phyloP scores from a whole-genome alignment of 1,140 invertebrate genomes.

The Gryon sp. region DNA sequence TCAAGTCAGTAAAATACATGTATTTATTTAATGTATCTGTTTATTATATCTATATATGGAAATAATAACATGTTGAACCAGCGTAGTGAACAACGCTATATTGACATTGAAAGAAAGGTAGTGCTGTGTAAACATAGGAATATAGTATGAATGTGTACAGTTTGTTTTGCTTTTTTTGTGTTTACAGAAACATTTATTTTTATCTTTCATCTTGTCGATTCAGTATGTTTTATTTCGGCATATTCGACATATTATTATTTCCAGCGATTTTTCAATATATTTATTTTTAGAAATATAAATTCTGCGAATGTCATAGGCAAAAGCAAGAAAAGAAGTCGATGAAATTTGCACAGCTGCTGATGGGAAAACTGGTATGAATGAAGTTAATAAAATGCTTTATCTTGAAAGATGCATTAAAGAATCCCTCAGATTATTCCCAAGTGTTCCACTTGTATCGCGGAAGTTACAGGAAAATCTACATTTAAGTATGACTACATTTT shows the following conservation, averaged over 20 bases:
- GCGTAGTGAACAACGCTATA: no score
- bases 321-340: slow-evolving; percentile 28
- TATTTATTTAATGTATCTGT: not conserved
- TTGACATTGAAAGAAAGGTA: no score
- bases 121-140: no score
- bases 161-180: no score
- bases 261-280: no score
- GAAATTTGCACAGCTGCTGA: slow-evolving; percentile 4
- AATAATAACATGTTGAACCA: no score
- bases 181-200: not conserved
- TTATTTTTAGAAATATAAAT: not conserved
- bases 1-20: slow-evolving; percentile 19
- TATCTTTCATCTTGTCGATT: no score
- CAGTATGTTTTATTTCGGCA: no score
- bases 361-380: slow-evolving; percentile 8
- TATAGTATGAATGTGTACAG: no score
- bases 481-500: slow-evolving; percentile 43
- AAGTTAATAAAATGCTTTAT: slow-evolving; percentile 15
- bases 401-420: slow-evolving; percentile 46
- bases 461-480: slow-evolving; percentile 74
- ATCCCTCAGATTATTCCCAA: slow-evolving; percentile 31
- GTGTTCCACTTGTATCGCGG: slow-evolving; percentile 13
- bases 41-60: not conserved
- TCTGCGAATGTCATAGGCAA: not conserved
- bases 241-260: no score